Base-by-base conservation (phyloP, 2,113 vertebrate species). In the Fukomys damarensis region DNA sequence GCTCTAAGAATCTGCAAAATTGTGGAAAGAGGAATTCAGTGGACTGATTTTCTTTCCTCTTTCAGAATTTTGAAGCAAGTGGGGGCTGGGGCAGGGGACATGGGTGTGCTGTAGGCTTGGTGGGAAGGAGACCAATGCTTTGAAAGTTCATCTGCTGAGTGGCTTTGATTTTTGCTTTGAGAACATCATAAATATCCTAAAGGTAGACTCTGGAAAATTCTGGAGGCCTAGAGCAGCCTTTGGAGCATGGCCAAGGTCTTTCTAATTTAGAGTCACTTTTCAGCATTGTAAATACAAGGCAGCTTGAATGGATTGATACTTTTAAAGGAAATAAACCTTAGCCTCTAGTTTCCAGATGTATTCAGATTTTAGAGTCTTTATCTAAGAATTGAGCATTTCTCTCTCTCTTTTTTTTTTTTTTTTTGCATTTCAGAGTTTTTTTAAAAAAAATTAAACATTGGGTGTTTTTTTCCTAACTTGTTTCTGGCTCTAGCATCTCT, bases 241-340 rank as follows among this genome's bases (percentile, higher is more conserved):
- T 52, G 41, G 30, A 11, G 2, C 63, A 3, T 85, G 38, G 32
- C 43, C 43, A 12, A 9, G n/a, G 41, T 38, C 46, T 83, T 38
- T 83, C n/a, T n/a, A n/a, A n/a, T n/a, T 19, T 12, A 7, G 38
- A 65, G 52, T 93, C 11, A 46, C 52, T 68, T 70, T 7, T 61
- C 22, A 19, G 20, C 32, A 35, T 17, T 59, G 1, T 49, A 79
- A 49, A 66, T 22, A 30, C 2, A 28, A 5, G 22, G 30, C 35
- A 58, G 12, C 70, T 66, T 56, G 68, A 70, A 32, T 61, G 80
- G 35, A 38, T 16, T 58, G 10, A 3, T 24, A n/a, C 22, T 88
- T 92, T 80, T 52, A 82, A 81, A 96, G 92, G 82, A 76, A n/a
- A 54, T 72, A 41, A 65, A 63, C 87, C 20, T 19, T 20, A 86